These are phyloP conservation scores for Polyodon spathula DNA, from an alignment of 2,113 vertebrate genomes.

Conservation along the genomic window DNA sequence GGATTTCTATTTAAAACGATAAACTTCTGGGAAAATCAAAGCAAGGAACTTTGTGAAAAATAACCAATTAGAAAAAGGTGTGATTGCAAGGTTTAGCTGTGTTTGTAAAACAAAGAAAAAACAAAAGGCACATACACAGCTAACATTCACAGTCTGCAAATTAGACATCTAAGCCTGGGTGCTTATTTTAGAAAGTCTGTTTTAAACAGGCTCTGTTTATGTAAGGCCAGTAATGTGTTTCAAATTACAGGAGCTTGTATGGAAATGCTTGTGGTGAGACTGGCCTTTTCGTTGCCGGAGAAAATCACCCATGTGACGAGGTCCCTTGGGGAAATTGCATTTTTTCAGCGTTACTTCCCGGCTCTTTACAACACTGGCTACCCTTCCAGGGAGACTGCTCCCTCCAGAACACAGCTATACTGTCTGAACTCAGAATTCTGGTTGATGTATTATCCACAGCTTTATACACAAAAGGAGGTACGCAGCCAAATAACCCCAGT, in stretches of 20 bases:
- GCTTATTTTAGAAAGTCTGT: slow-evolving; percentile 62
- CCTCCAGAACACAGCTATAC: too few species aligned
- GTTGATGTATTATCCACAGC: too few species aligned
- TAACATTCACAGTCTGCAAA: slow-evolving; percentile 52
- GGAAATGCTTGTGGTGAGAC: slow-evolving; percentile 78
- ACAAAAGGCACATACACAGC: slow-evolving; percentile 26
- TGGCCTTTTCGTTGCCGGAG: slow-evolving; percentile 57
- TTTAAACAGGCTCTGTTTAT: slow-evolving; percentile 60
- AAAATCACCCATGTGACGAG: slow-evolving; percentile 28
- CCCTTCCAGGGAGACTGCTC: too few species aligned
- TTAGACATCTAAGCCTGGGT: slow-evolving; percentile 49
- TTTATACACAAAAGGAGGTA: too few species aligned
- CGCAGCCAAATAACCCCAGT: too few species aligned
- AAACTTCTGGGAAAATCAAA: too few species aligned
- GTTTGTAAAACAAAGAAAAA: neutral
- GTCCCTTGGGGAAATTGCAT: slow-evolving; percentile 32
- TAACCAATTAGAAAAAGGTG: too few species aligned
- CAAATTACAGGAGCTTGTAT: slow-evolving; percentile 73
- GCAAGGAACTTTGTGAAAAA: too few species aligned
- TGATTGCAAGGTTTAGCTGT: too few species aligned
- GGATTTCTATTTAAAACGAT: too few species aligned
- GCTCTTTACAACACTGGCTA: slow-evolving; percentile 25
- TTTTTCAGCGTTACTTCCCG: slow-evolving; percentile 46
- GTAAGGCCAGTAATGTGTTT: slow-evolving; percentile 70
- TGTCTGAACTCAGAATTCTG: too few species aligned